Conservation (phyloP, 2,113 vertebrate species). For the Glaucidium brasilianum region DNA sequence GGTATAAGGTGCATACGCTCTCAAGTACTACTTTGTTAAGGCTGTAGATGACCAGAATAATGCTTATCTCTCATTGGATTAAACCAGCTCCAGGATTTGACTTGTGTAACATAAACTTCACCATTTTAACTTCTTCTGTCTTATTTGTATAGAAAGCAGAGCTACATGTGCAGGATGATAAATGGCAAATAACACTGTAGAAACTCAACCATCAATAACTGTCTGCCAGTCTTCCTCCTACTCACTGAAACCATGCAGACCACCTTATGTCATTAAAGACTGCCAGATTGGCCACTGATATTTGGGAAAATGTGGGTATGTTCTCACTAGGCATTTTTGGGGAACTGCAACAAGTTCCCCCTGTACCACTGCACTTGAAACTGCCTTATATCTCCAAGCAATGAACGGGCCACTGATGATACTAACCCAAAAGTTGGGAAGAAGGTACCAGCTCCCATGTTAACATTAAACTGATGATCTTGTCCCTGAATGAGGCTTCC, state of each 20-base stretch:
- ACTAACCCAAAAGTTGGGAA: background rate
- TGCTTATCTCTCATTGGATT: background rate
- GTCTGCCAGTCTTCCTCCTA: background rate
- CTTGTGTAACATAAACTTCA: background rate
- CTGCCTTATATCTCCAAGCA: background rate
- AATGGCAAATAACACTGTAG: background rate
- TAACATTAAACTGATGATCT: background rate
- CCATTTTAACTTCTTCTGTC: background rate
- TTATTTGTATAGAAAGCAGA: background rate
- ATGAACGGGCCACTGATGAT: background rate
- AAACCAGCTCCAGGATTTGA: background rate
- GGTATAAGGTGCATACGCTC: fast-evolving
- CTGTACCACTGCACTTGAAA: background rate
- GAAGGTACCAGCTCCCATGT: background rate
- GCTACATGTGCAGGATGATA: background rate
- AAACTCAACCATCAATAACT: background rate
- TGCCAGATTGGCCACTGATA: background rate
- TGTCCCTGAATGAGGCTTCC: background rate
- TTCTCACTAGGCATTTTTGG: background rate
- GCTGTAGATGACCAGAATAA: background rate
- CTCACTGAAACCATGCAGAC: background rate
- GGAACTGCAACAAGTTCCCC: background rate
- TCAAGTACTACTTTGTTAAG: background rate
- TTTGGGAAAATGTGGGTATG: background rate
- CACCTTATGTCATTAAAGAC: background rate